Percentiles rank a stretch among this genome's conserved stretches.
These are phyloP conservation scores for Colinus virginianus DNA, from an alignment of 2,113 vertebrate species.

Conservation along the genomic window DNA sequence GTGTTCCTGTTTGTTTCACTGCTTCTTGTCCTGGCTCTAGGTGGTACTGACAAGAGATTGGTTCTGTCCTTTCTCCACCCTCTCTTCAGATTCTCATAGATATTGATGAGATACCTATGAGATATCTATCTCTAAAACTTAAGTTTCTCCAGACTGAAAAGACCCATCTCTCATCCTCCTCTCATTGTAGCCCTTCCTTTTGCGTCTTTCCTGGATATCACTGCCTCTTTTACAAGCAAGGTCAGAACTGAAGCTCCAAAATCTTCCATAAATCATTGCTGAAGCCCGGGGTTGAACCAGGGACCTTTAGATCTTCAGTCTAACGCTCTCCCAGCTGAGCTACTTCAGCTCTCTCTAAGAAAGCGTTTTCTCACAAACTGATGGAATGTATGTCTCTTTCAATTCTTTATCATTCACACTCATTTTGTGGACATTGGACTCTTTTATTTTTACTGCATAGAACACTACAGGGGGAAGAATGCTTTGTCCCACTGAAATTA, in stretches of 20 bases:
- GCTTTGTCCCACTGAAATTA: not conserved
- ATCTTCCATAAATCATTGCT: not conserved
- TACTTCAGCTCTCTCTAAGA: not conserved
- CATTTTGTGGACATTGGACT: not conserved
- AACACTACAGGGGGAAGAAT: not conserved
- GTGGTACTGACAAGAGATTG: not conserved
- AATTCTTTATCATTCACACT: not conserved
- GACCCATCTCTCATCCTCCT: not conserved
- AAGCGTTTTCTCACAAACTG: accelerated
- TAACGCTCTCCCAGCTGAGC: not conserved
- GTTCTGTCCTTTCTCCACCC: not conserved
- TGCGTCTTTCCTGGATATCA: not conserved
- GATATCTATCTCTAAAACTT: not conserved
- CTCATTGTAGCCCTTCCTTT: not conserved
- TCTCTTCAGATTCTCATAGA: not conserved
- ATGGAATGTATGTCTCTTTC: not conserved
- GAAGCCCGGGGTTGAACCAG: not conserved
- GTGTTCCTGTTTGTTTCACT: not conserved
- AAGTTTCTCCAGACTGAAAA: not conserved
- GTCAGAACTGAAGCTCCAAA: not conserved
- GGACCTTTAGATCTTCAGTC: not conserved
- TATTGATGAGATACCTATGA: not conserved
- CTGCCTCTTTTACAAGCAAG: not conserved
- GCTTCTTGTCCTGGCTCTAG: not conserved
- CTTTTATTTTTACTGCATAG: not conserved